Percentiles rank a stretch among this genome's conserved stretches.
These are phyloP conservation scores for Rousettus madagascariensis DNA, from an alignment of 2,797 vertebrate genomes.

Conservation along the genomic window DNA sequence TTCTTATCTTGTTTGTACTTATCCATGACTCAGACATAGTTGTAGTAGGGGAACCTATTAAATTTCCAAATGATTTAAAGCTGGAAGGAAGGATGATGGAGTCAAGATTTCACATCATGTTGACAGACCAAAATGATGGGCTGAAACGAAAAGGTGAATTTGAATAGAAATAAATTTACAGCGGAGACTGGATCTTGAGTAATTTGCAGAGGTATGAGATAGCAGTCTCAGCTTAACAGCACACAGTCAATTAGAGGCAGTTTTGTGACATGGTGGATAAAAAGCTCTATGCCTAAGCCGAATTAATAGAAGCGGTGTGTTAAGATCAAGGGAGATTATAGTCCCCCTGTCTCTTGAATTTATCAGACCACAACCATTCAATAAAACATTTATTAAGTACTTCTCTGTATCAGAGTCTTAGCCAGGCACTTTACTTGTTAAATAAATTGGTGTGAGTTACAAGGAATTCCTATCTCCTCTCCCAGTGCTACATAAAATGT, in stretches of 20 bases:
- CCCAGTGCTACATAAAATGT: neutral
- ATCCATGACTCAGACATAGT: neutral
- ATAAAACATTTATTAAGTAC: constrained; percentile 52
- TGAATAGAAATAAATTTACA: constrained; percentile 36
- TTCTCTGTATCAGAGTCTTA: constrained; percentile 42
- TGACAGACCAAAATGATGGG: constrained; percentile 7
- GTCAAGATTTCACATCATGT: neutral
- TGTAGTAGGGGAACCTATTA: neutral
- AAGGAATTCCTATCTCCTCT: neutral
- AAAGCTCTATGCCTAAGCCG: constrained; percentile 17
- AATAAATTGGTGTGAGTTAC: constrained; percentile 42
- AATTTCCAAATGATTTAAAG: constrained; percentile 16
- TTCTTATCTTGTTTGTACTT: constrained; percentile 15
- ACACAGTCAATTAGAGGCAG: constrained; percentile 39
- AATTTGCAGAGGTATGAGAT: constrained; percentile 23
- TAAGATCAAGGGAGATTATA: constrained; percentile 56
- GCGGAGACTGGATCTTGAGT: constrained; percentile 2
- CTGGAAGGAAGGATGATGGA: neutral
- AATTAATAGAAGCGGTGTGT: constrained; percentile 35
- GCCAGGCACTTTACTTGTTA: constrained; percentile 1
- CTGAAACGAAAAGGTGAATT: constrained; percentile 34
- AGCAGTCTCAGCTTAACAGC: constrained; percentile 17
- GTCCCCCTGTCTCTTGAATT: constrained; percentile 32
- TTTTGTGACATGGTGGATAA: constrained; percentile 36
- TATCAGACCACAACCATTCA: constrained; percentile 47